phyloP scores from a whole-genome alignment of 2,113 vertebrate species.

The Mus pahari region DNA sequence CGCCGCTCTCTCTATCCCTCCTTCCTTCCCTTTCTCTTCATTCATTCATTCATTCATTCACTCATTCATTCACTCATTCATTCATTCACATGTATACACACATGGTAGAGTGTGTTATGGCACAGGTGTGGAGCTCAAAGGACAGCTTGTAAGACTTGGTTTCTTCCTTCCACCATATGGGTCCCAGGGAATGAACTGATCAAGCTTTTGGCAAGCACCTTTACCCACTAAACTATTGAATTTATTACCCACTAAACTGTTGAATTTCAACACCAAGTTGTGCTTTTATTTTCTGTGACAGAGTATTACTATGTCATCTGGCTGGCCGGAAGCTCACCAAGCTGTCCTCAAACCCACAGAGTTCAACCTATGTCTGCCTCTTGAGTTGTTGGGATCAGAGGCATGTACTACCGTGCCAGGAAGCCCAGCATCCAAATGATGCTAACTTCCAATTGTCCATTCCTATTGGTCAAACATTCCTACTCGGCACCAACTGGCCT shows the following conservation, averaged over 20 bases:
- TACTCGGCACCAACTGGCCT: neutral
- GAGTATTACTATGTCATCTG: neutral
- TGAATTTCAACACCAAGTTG: neutral
- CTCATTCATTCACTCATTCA: no score
- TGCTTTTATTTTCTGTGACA: neutral
- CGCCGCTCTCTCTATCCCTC: no score
- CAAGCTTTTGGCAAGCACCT: neutral
- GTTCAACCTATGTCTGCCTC: neutral
- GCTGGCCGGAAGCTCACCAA: neutral
- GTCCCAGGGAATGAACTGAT: neutral
- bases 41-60: neutral
- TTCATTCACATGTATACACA: neutral
- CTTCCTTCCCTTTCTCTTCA: fast-evolving
- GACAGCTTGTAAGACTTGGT: neutral
- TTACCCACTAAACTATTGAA: neutral
- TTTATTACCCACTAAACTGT: neutral
- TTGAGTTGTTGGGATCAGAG: neutral
- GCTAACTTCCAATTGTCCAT: neutral
- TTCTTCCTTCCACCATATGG: neutral
- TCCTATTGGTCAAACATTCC: no score
- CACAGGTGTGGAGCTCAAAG: neutral
- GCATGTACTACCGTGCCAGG: neutral
- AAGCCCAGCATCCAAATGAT: neutral
- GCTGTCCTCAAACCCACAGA: neutral
- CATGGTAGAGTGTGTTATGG: neutral